Base-by-base conservation (phyloP, 2,888 invertebrate genomes). In the Frankliniella intonsa region DNA sequence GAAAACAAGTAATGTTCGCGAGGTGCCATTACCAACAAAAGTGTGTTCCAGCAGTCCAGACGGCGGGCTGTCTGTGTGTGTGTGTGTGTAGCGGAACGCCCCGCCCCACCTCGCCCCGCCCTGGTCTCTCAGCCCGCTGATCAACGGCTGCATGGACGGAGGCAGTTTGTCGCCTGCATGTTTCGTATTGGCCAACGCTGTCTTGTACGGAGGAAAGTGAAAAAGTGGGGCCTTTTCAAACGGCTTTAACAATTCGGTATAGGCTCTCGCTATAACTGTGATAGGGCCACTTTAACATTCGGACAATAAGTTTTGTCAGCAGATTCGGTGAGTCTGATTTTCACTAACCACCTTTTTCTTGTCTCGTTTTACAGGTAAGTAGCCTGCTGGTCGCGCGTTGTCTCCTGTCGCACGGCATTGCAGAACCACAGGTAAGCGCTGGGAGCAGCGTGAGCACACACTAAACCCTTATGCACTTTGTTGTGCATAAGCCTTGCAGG, bases 21-120 rank as follows among this genome's bases (percentile, higher is more conserved):
- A 69, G 69, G 22, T 69, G 69, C 69, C 69, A 69, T 69, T 69
- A 69, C 69, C 38, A 69, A 69, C 69, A 69, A 69, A 69, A 69
- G 69, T 22, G 69, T 22, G 69, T 22, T 69, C 69, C 69, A 5
- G 69, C 0, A 9, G 9, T 14, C 65, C 19, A n/a, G 9, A 19
- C 65, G 9, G 17, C 51, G 51, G 10, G 10, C 51, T 51, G 55
- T 17, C 3, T 55, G 55, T 55, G 55, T 55, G 55, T 55, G 55
- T 55, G 55, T 55, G 55, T 55, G 55, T 55, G 55, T 55, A n/a
- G n/a, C n/a, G n/a, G n/a, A n/a, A 38, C 5, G 38, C 38, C 5
- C 38, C 38, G 11, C 22, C n/a, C 11, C 69, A n/a, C 22, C 22
- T 9, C 5, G 38, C 38, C 5, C 38, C 38, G 11, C 22, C n/a